Base-by-base conservation (phyloP, 2,888 invertebrate species). In the Amblyjoppa fuscipennis region DNA sequence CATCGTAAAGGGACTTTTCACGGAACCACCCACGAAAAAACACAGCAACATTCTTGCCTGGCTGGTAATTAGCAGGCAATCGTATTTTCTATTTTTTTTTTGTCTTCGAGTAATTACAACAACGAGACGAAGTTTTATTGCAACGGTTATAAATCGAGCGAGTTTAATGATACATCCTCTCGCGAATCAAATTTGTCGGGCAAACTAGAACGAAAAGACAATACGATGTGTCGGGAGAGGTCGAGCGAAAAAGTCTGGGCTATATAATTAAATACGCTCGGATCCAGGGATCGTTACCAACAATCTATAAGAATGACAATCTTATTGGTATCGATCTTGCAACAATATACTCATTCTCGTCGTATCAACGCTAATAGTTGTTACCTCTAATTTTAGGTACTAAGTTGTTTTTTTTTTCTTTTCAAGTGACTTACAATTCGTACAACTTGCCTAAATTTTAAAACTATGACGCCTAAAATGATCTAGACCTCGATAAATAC, bases 401-500 rank as follows among this genome's bases (percentile, higher is more conserved):
- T 88, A 88, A 86, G 80, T 81, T 71, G 66, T 85, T 81, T 69
- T 76, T 13, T 70, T 76, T 78, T 53, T 73, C 66, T 34, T 59
- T 56, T 78, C 82, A 80, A 85, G 85, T 88, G 85, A 78, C 88
- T 88, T 88, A 88, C 88, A 88, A 86, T 90, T 89, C 90, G 86
- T 91, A 90, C 90, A 89, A 90, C 87, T 87, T 83, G 84, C 81
- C 86, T 85, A 89, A 86, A 90, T 91, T 91, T 91, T 93, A 91
- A 91, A 93, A 93, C 93, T 94, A 93, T 92, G 90, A 93, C 90
- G 92, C 85, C 93, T 93, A 93, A 92, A 92, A 90, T 93, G 92
- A 91, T 90, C 92, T 91, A 91, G 89, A 91, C 89, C 90, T 89
- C 87, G 88, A 80, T 76, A 79, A 79, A 87, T 84, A 87, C 84